Base-by-base conservation (phyloP, 2,113 vertebrate genomes). In the Scophthalmus maximus region DNA sequence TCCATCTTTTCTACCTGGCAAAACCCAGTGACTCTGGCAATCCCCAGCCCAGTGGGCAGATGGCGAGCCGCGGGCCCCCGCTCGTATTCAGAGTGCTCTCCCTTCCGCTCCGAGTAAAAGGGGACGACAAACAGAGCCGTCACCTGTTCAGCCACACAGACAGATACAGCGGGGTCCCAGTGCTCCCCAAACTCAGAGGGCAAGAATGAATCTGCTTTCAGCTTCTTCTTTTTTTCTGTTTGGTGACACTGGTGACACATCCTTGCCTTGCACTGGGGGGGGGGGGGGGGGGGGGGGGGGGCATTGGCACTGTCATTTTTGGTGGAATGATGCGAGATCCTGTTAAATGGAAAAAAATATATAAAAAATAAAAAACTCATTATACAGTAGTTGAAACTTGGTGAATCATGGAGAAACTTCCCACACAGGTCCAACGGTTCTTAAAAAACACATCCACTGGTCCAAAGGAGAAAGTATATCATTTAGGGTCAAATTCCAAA, bases 1-100 rank as follows among this genome's bases (percentile, higher is more conserved):
- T 72, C 52, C 38, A 68, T 82, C 36, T 66, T 74, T 4, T 73
- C 81, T 76, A 83, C 76, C 82, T 87, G 82, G 82, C 83, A 85
- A 76, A 77, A 57, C 44, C 64, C 18, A 23, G 52, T 30, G 55
- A 72, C 76, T 52, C 69, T 88, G 80, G 68, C 77, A 63, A 40
- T 78, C 60, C 82, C 76, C 10, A 18, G 52, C 78, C 22, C 78
- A 51, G 71, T 66, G 83, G 73, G 87, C 92, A 92, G 90, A 92
- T 92, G 91, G 92, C n/a, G 59, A 92, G 53, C 92, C 87, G 68
- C 88, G 85, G 90, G 92, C 81, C 79, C 57, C 62, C 76, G 52
- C 82, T 70, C 56, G 77, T 86, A 74, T 60, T 73, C n/a, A 76
- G 55, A 87, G 65, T 3, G 10, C 69, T 52, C 49, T 79, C 82